phyloP scores from a whole-genome alignment of 2,113 vertebrate genomes.

The Lichenostomus cassidix region DNA sequence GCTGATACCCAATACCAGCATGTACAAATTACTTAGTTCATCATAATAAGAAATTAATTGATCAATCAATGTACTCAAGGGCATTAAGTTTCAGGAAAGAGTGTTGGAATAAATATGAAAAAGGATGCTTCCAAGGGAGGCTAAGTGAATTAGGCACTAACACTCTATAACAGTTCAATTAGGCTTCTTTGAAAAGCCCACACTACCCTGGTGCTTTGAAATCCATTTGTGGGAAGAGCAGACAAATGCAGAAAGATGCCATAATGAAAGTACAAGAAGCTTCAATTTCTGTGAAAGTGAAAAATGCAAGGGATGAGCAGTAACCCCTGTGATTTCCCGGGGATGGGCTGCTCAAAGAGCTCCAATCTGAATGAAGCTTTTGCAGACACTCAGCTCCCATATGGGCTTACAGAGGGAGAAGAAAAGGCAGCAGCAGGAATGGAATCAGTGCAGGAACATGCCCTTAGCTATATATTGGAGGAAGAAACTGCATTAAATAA shows the following conservation, averaged over 20 bases:
- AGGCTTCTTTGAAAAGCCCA: slow-evolving; percentile 40
- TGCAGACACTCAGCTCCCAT: slow-evolving; percentile 5
- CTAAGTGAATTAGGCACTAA: slow-evolving; percentile 48
- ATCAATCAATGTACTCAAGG: neutral
- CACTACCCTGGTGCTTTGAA: slow-evolving; percentile 31
- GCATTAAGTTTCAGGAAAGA: neutral
- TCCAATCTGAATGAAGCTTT: slow-evolving; percentile 48
- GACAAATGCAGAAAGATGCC: slow-evolving; percentile 46
- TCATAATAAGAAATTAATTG: slow-evolving; percentile 41
- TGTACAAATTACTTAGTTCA: neutral
- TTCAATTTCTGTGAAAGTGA: slow-evolving; percentile 45
- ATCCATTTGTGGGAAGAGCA: slow-evolving; percentile 46
- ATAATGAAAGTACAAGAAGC: slow-evolving; percentile 56
- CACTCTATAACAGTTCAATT: slow-evolving; percentile 27
- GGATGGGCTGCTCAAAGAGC: slow-evolving; percentile 29
- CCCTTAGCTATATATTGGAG: neutral
- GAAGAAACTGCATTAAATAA: neutral
- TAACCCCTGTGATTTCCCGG: slow-evolving; percentile 49
- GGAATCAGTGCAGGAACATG: slow-evolving; percentile 3
- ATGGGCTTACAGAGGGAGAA: neutral
- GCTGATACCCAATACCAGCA: neutral
- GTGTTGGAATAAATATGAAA: neutral
- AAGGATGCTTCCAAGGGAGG: slow-evolving; percentile 14
- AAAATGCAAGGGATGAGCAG: slow-evolving; percentile 24
- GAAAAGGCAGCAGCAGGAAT: slow-evolving; percentile 17